A percentile compares a stretch with the other conserved stretches of the same genome.
Conservation (phyloP, 2,113 vertebrate species). For the Arizona elegans region DNA sequence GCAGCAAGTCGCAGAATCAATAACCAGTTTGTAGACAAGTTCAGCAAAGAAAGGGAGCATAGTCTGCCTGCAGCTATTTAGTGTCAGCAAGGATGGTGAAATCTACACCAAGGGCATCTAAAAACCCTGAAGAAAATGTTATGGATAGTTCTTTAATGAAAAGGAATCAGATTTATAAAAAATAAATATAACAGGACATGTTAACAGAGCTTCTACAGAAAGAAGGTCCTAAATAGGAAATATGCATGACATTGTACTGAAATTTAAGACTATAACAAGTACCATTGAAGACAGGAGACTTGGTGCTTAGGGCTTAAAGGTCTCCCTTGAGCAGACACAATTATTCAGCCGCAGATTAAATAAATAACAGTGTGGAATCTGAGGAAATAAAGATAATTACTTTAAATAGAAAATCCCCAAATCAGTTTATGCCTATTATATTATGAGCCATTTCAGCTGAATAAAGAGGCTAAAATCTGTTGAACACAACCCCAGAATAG, state of each 20-base stretch:
- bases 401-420: constrained; percentile 48
- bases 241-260: constrained; percentile 58
- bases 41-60: constrained; percentile 5
- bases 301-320: constrained; percentile 17
- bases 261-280: neutral
- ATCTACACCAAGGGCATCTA: constrained; percentile 60
- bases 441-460: neutral
- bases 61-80: constrained; percentile 44
- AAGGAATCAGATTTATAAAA: constrained; percentile 45
- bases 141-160: constrained; percentile 59
- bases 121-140: constrained; percentile 63
- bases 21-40: constrained; percentile 42
- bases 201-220: constrained; percentile 60
- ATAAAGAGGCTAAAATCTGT: neutral
- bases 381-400: constrained; percentile 62
- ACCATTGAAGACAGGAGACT: neutral
- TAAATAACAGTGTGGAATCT: constrained; percentile 49
- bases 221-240: constrained; percentile 61
- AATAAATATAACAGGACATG: constrained; percentile 62
- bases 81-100: constrained; percentile 4
- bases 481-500: neutral
- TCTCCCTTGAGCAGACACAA: constrained; percentile 45
- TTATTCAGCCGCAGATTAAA: constrained; percentile 47
- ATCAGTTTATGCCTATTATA: constrained; percentile 26
- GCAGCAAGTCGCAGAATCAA: constrained; percentile 54